These are phyloP conservation scores for Hiodon alosoides DNA, from an alignment of 2,113 vertebrate species.

Conservation along the genomic window DNA sequence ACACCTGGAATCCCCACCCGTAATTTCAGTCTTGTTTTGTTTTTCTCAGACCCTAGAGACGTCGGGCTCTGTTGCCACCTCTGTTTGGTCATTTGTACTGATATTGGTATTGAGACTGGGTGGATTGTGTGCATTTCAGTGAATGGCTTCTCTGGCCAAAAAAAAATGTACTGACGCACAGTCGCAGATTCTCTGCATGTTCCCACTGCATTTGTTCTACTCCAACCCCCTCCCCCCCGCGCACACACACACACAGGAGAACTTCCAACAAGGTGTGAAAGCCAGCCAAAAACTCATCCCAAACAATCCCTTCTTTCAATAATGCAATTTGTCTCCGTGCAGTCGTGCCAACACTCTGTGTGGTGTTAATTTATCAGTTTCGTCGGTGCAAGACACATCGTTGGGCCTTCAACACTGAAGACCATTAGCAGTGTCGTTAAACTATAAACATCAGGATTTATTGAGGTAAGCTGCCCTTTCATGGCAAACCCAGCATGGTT, in stretches of 20 bases:
- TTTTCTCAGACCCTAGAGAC: conserved; percentile 30
- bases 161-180: conserved; percentile 5
- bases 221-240: not conserved
- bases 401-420: conserved; percentile 30
- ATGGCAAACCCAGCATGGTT: conserved; percentile 49
- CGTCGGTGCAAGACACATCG: conserved; percentile 26
- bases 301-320: conserved; percentile 22
- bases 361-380: conserved; percentile 28
- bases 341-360: conserved; percentile 34
- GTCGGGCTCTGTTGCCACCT: conserved; percentile 24
- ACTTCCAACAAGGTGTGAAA: conserved; percentile 11
- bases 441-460: conserved; percentile 53
- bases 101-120: conserved; percentile 42
- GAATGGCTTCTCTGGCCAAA: conserved; percentile 2
- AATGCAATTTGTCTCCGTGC: conserved; percentile 22
- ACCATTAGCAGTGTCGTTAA: conserved; percentile 45
- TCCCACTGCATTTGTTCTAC: too few relatives aligned
- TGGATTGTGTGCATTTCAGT: conserved; percentile 13
- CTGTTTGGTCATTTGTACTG: conserved; percentile 11
- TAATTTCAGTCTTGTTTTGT: conserved; percentile 39
- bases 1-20: conserved; percentile 47
- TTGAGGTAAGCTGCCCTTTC: conserved; percentile 48
- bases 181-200: not conserved
- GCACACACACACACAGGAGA: conserved; percentile 21
- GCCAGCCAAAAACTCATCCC: conserved; percentile 7